Conservation (phyloP, 2,113 vertebrate species). For the Lophochroa leadbeateri region DNA sequence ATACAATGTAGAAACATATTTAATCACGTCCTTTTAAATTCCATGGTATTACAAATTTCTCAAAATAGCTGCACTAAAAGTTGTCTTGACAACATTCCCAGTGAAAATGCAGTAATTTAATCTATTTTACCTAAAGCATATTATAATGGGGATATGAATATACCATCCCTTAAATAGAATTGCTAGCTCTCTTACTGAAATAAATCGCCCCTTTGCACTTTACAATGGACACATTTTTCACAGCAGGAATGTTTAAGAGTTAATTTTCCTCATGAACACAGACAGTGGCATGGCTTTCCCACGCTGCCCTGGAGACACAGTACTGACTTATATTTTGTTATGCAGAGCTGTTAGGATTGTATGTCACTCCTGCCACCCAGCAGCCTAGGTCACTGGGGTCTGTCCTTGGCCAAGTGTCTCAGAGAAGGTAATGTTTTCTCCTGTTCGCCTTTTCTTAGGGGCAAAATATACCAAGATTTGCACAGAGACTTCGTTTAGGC, state of each 20-base stretch:
- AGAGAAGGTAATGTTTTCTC: not conserved
- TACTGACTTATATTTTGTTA: not conserved
- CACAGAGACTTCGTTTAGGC: not conserved
- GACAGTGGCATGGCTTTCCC: not conserved
- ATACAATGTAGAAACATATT: not conserved
- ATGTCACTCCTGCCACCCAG: not conserved
- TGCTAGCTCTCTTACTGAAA: not conserved
- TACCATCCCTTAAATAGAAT: not conserved
- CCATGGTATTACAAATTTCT: not conserved
- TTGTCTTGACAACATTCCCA: not conserved
- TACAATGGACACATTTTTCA: not conserved
- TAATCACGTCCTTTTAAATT: not conserved
- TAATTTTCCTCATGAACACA: not conserved
- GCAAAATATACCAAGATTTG: not conserved
- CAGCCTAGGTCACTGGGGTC: not conserved
- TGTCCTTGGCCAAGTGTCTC: not conserved
- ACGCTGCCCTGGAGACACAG: not conserved
- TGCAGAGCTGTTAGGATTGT: not conserved
- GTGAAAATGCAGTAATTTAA: not conserved
- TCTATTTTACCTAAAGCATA: not conserved
- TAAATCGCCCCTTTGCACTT: not conserved
- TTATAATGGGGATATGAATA: not conserved
- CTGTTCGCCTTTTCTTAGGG: not conserved
- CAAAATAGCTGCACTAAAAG: not conserved
- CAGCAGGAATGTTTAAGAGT: not conserved